A percentile compares a stretch with the other conserved stretches of the same genome.
Conservation (phyloP, 2,113 vertebrate genomes). For the Misgurnus anguillicaudatus region DNA sequence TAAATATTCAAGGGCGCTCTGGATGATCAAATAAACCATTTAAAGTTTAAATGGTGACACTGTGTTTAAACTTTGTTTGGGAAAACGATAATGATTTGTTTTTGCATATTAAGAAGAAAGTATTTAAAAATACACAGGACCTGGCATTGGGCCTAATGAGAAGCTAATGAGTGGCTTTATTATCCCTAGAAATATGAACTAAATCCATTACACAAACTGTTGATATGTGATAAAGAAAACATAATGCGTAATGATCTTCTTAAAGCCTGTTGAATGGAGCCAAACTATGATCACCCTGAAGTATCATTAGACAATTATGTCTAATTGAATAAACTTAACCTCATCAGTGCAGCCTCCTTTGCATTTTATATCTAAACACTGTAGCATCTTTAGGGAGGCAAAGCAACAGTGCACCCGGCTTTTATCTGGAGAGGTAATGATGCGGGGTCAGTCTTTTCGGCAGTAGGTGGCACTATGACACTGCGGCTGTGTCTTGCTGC, state of each 20-base stretch:
- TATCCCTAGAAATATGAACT: not conserved
- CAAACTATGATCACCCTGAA: conserved; percentile 6
- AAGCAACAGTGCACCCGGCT: not conserved
- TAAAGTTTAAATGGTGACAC: no score
- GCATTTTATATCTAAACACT: conserved; percentile 23
- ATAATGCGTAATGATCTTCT: not conserved
- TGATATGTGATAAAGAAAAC: not conserved
- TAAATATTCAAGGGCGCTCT: no score
- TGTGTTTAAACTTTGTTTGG: no score
- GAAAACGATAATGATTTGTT: no score
- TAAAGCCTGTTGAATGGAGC: conserved; percentile 11
- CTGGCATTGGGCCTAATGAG: not conserved
- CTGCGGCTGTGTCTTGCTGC: conserved; percentile 50
- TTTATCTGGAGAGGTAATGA: not conserved
- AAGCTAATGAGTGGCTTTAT: not conserved
- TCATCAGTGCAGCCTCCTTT: conserved; percentile 4
- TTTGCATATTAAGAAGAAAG: no score
- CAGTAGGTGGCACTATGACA: conserved; percentile 79
- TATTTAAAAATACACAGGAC: not conserved
- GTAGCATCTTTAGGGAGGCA: conserved; percentile 12
- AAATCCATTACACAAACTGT: not conserved
- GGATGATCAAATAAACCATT: no score
- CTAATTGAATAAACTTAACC: conserved; percentile 20
- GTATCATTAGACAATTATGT: conserved; percentile 16
- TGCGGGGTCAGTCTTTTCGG: not conserved